Percentiles rank a stretch among this genome's conserved stretches.
These are phyloP conservation scores for Stenurella melanura DNA, from an alignment of 2,888 invertebrate genomes.

Conservation along the genomic window DNA sequence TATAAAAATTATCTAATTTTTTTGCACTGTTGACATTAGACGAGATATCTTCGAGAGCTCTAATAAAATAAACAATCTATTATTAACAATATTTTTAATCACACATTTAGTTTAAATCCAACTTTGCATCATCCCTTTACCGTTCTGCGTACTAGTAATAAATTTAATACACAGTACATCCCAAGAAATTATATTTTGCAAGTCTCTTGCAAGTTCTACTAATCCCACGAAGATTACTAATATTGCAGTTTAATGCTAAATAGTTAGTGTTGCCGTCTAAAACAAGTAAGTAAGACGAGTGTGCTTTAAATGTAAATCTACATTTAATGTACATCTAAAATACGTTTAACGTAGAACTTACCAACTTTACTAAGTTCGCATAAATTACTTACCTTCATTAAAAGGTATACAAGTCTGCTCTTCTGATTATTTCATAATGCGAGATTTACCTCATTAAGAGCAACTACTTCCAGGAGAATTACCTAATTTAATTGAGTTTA, in stretches of 20 bases:
- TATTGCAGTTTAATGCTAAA: slow-evolving; percentile 3
- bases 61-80: too few relatives aligned
- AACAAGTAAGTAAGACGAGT: not conserved
- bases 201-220: not conserved
- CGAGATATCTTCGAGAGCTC: too few relatives aligned
- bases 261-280: not conserved
- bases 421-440: not conserved
- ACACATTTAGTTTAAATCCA: too few relatives aligned
- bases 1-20: too few relatives aligned
- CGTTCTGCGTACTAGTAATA: not conserved
- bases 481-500: too few relatives aligned
- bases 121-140: too few relatives aligned
- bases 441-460: too few relatives aligned
- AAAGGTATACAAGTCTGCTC: not conserved
- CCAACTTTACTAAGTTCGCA: not conserved
- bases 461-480: not conserved
- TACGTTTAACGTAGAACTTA: not conserved
- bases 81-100: too few relatives aligned
- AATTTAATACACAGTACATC: not conserved
- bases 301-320: not conserved
- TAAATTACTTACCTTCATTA: not conserved
- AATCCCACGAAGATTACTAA: not conserved
- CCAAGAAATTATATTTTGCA: not conserved
- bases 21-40: too few relatives aligned
- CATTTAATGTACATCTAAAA: not conserved